Base-by-base conservation (phyloP, 1,140 invertebrate species). In the Temnothorax curvispinosus region DNA sequence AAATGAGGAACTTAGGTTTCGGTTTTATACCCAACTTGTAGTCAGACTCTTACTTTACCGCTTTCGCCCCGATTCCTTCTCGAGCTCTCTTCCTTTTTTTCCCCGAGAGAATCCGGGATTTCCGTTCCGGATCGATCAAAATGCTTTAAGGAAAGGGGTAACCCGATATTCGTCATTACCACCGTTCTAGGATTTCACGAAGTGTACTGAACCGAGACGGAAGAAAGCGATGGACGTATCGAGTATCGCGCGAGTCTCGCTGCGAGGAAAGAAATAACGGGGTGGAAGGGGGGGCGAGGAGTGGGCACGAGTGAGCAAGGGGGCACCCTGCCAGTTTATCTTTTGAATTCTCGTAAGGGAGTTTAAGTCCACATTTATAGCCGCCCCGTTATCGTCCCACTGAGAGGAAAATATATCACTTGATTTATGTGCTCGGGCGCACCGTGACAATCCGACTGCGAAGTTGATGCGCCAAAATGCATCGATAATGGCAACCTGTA, bases 321-420 rank as follows among this genome's bases (percentile, higher is more conserved):
- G n/a, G 32, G 54, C 35, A 80, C 18, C 41, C 74, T 81, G 67
- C 85, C 82, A 50, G 56, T 88, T 87, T 76, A 87, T 89, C 88
- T 65, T 86, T 88, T 69, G 84, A 56, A 80, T 87, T 62, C 81
- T 87, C 85, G 84, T 85, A 89, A 89, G 86, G 77, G 88, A 80
- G 84, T 87, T 89, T 86, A 89, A 90, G 90, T 88, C 60, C 86
- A 85, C 90, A 90, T 90, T 91, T 91, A 91, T 90, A 85, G 84
- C 87, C 47, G 32, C 38, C 9, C 38, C 47, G 76, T 88, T 85
- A 88, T 90, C 89, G 50, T 69, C 41, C 5, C 41, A 58, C 50
- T 50, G 56, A 77, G 75, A 65, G 71, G 54, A 81, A 88, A 82
- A 75, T 84, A 86, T 75, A 88, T 87, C 85, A 21, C 82, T 89